These are phyloP conservation scores for Toxotes jaculatrix DNA, from an alignment of 2,113 vertebrate genomes.

Conservation along the genomic window DNA sequence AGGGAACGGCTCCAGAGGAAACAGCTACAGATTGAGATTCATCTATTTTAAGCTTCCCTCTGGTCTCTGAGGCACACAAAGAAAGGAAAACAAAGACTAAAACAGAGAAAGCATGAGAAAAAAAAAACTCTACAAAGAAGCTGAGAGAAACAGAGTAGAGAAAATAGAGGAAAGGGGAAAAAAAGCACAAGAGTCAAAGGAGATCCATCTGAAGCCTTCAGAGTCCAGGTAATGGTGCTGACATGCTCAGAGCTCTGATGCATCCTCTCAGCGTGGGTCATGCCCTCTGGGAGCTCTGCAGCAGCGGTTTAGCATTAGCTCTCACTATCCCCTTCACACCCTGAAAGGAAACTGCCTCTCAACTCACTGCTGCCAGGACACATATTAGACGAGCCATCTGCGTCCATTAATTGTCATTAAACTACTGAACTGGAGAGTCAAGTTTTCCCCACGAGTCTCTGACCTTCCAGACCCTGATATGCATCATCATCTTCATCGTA, in stretches of 20 bases:
- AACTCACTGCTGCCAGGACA: conserved; percentile 29
- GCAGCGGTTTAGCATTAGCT: conserved; percentile 35
- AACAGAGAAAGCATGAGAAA: conserved; percentile 12
- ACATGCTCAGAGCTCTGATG: conserved; percentile 46
- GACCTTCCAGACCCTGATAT: conserved; percentile 2
- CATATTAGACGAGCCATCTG: conserved; percentile 37
- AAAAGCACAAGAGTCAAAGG: neutral
- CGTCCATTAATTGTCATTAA: conserved; percentile 68
- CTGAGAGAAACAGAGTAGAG: neutral
- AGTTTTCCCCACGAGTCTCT: conserved; percentile 14
- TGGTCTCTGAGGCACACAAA: neutral
- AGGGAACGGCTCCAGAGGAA: conserved; percentile 10
- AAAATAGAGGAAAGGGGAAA: neutral
- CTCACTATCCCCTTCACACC: conserved; percentile 31
- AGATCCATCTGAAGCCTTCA: conserved; percentile 38
- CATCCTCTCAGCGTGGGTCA: conserved; percentile 50
- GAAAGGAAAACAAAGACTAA: neutral
- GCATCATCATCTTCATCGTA: conserved; percentile 25
- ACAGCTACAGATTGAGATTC: neutral
- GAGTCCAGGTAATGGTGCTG: conserved; percentile 45
- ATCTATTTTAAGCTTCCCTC: conserved; percentile 31
- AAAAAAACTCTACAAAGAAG: neutral
- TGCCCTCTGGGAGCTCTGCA: conserved; percentile 23
- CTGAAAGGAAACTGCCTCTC: conserved; percentile 51
- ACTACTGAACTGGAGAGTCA: conserved; percentile 7